These are phyloP conservation scores for Chinchilla lanigera DNA, from an alignment of 2,113 vertebrate species.

Conservation along the genomic window DNA sequence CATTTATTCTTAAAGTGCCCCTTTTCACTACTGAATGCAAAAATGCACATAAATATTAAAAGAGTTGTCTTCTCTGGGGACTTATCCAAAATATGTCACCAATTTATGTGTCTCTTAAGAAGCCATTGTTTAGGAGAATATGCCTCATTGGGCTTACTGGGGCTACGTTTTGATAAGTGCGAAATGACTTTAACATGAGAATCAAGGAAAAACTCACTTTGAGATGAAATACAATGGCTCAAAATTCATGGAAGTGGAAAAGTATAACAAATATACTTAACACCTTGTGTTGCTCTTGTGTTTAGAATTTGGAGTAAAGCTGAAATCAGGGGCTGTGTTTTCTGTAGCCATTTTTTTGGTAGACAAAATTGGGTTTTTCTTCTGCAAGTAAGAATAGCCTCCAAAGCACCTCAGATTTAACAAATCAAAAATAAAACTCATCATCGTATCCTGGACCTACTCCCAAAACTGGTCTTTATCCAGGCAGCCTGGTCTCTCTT, in stretches of 20 bases:
- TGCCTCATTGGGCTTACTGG: background rate
- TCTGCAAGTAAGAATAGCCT: background rate
- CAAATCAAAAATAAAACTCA: background rate
- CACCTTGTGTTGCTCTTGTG: background rate
- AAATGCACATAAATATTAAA: background rate
- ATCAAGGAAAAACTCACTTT: background rate
- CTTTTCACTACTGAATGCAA: background rate
- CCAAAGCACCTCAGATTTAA: background rate
- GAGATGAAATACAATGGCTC: background rate
- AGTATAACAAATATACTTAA: background rate
- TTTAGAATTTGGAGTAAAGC: background rate
- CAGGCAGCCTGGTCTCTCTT: background rate
- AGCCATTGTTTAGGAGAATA: background rate
- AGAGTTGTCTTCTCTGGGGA: background rate
- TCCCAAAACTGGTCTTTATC: background rate
- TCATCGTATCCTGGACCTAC: background rate
- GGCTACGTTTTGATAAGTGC: constrained; percentile 30
- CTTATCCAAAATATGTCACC: constrained; percentile 13
- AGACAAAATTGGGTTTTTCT: background rate
- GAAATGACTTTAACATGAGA: constrained; percentile 13
- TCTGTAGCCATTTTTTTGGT: background rate
- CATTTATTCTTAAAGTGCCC: constrained; percentile 31
- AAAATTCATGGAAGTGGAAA: background rate
- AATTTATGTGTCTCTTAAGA: background rate
- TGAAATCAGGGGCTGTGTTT: background rate